Evolutionary conservation across 2,797 vertebrate species (phyloP).

Genomic region (Todus mexicanus): DNA sequence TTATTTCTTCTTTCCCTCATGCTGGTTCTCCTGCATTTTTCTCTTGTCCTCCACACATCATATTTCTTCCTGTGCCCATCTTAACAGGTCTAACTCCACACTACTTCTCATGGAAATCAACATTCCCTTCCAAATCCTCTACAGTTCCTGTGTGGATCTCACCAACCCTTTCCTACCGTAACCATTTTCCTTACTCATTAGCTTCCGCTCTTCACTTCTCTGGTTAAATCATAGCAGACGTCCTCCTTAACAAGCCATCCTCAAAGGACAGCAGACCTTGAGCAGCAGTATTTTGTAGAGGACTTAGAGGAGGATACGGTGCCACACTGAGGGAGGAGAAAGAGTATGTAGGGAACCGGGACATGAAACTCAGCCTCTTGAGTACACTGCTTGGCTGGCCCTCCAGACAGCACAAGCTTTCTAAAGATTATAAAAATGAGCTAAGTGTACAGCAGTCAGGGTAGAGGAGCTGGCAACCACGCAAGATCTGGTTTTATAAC

Average conservation of each 20-base stretch:
- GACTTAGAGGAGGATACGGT: neutral
- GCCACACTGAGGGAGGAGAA: neutral
- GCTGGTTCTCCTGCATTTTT: neutral
- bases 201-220: neutral
- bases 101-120: neutral
- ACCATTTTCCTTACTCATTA: neutral
- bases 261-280: neutral
- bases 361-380: neutral
- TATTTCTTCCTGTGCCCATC: neutral
- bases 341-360: neutral
- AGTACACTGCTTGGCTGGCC: neutral
- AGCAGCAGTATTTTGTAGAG: neutral
- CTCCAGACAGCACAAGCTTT: neutral
- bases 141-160: neutral
- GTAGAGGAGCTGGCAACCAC: neutral
- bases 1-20: neutral
- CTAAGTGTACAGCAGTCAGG: neutral
- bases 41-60: neutral
- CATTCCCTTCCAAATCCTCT: neutral
- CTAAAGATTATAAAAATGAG: neutral
- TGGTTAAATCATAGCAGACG: neutral
- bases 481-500: constrained; percentile 15
- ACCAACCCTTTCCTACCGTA: neutral
- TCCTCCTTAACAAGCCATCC: neutral
- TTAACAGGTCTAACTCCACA: neutral